phyloP scores from a whole-genome alignment of 2,113 vertebrate genomes.

The Heptranchias perlo region DNA sequence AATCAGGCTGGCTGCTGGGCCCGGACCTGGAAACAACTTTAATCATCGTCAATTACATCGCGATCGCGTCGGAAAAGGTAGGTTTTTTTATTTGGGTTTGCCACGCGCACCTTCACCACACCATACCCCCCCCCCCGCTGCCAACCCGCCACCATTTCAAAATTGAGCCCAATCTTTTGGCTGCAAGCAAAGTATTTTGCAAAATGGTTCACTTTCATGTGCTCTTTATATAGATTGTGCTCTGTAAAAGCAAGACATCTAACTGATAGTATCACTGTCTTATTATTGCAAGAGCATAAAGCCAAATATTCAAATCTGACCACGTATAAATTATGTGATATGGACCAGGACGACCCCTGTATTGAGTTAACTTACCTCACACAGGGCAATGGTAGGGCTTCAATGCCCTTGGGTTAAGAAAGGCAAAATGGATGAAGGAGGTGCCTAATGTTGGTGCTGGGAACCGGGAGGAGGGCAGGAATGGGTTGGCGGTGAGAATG shows the following conservation, averaged over 20 bases:
- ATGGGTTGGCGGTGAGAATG: neutral
- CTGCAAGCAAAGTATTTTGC: neutral
- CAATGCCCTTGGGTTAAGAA: neutral
- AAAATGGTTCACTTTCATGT: neutral
- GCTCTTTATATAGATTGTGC: neutral
- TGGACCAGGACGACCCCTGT: neutral
- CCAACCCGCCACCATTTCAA: too few relatives aligned
- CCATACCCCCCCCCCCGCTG: too few relatives aligned
- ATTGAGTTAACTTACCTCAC: neutral
- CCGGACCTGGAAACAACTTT: too few relatives aligned
- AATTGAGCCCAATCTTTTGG: neutral
- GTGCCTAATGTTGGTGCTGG: neutral
- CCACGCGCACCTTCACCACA: too few relatives aligned
- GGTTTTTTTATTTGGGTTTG: too few relatives aligned
- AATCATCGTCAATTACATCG: too few relatives aligned
- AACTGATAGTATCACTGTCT: neutral
- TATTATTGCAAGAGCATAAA: neutral
- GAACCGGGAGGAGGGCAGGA: neutral
- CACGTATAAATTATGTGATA: neutral
- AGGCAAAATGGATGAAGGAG: neutral
- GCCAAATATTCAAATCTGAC: neutral
- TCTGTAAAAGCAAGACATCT: neutral
- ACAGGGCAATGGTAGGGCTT: neutral
- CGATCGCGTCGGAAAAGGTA: too few relatives aligned
- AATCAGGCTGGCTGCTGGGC: too few relatives aligned